Conservation (phyloP, 1,140 invertebrate genomes). For the Heliconius eleuchia region DNA sequence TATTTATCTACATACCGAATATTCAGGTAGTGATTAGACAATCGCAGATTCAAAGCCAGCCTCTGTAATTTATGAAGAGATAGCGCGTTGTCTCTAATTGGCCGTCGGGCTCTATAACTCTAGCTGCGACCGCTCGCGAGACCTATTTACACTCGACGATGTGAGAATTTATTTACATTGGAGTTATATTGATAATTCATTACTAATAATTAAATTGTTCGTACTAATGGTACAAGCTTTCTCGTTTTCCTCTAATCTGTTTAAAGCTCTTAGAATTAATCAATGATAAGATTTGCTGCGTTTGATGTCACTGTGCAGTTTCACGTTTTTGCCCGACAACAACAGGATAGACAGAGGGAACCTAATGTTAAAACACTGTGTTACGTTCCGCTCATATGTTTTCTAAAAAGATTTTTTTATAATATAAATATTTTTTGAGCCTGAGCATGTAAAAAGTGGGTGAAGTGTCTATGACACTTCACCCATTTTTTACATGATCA, state of each 20-base stretch:
- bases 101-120: neutral
- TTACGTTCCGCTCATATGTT: no score
- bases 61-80: constrained; percentile 3
- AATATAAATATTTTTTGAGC: neutral
- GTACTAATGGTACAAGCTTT: neutral
- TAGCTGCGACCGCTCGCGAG: neutral
- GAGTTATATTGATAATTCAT: neutral
- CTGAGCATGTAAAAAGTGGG: no score
- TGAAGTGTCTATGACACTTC: no score
- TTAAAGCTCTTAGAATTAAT: neutral
- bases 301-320: no score
- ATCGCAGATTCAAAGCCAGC: neutral
- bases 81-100: constrained; percentile 1
- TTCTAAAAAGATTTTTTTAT: neutral
- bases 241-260: neutral
- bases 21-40: neutral
- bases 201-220: constrained; percentile 4
- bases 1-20: neutral
- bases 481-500: no score
- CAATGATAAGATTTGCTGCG: neutral
- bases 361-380: no score
- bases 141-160: neutral
- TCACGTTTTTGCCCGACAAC: no score
- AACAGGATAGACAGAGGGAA: no score
- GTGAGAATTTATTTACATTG: constrained; percentile 3